These are phyloP conservation scores for Prionailurus viverrinus DNA, from an alignment of 2,113 vertebrate genomes.

Conservation along the genomic window DNA sequence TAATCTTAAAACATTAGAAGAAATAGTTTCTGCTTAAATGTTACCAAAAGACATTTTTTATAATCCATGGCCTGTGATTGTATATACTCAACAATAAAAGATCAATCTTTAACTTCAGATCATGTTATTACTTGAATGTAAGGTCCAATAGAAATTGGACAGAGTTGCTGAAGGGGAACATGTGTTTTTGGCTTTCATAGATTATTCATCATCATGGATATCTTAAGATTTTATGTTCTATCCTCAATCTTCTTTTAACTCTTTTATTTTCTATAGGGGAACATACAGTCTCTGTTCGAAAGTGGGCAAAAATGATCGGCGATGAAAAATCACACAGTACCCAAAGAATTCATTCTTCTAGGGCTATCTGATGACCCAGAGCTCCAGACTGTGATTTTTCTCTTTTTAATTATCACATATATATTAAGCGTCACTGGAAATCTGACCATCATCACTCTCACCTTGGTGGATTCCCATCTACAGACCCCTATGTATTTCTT, in stretches of 20 bases:
- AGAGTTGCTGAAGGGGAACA: not conserved
- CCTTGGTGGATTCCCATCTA: conserved; percentile 1
- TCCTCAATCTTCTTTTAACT: not conserved
- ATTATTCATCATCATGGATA: not conserved
- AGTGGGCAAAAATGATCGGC: too few relatives aligned
- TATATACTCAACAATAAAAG: not conserved
- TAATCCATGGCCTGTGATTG: not conserved
- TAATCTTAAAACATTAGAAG: not conserved
- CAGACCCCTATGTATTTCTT: conserved; percentile 75
- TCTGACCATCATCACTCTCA: too few relatives aligned
- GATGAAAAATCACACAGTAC: too few relatives aligned
- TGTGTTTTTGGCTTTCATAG: not conserved
- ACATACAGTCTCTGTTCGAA: too few relatives aligned
- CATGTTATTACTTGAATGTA: not conserved
- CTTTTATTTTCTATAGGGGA: too few relatives aligned
- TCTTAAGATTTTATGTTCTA: not conserved
- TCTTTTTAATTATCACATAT: too few relatives aligned
- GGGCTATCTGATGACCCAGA: too few relatives aligned
- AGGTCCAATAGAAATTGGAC: not conserved
- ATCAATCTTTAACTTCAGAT: not conserved
- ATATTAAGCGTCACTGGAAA: too few relatives aligned
- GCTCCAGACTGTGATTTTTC: too few relatives aligned
- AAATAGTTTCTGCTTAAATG: not conserved
- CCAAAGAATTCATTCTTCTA: too few relatives aligned
- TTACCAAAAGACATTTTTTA: not conserved